These are phyloP conservation scores for Sialis fuliginosa DNA, from an alignment of 2,888 invertebrate genomes.

Conservation along the genomic window DNA sequence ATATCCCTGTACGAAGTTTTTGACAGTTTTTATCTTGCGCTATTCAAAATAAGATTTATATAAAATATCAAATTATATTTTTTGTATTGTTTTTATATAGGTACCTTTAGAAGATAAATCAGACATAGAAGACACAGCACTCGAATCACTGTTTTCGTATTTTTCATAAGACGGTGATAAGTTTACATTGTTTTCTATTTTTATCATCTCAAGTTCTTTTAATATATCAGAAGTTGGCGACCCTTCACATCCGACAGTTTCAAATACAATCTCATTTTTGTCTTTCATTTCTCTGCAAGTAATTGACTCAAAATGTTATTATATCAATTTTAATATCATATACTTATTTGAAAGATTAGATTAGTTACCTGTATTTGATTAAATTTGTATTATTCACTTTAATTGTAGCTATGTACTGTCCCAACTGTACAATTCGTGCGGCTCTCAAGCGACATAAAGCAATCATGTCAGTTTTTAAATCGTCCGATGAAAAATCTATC, in stretches of 20 bases:
- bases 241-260: slow-evolving; percentile 25
- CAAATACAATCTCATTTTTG: slow-evolving; percentile 19
- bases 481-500: slow-evolving; percentile 31
- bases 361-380: slow-evolving; percentile 19
- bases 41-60: neutral
- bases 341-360: slow-evolving; percentile 1
- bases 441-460: slow-evolving; percentile 30
- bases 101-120: too few species aligned
- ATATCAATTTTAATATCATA: neutral
- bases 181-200: neutral
- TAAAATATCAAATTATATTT: neutral
- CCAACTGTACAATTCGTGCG: slow-evolving; percentile 30
- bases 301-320: neutral
- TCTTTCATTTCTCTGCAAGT: slow-evolving; percentile 16
- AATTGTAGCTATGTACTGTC: slow-evolving; percentile 28
- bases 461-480: slow-evolving; percentile 22
- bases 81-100: neutral
- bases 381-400: slow-evolving; percentile 24
- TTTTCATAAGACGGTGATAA: too few species aligned
- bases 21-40: neutral
- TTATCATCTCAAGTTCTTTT: slow-evolving; percentile 31
- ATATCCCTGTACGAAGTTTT: slow-evolving; percentile 29
- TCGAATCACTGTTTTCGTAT: too few species aligned
- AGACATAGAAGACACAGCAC: too few species aligned
- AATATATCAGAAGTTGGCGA: slow-evolving; percentile 29